Conservation (phyloP, 2,113 vertebrate species). For the Melanocharis versteri region DNA sequence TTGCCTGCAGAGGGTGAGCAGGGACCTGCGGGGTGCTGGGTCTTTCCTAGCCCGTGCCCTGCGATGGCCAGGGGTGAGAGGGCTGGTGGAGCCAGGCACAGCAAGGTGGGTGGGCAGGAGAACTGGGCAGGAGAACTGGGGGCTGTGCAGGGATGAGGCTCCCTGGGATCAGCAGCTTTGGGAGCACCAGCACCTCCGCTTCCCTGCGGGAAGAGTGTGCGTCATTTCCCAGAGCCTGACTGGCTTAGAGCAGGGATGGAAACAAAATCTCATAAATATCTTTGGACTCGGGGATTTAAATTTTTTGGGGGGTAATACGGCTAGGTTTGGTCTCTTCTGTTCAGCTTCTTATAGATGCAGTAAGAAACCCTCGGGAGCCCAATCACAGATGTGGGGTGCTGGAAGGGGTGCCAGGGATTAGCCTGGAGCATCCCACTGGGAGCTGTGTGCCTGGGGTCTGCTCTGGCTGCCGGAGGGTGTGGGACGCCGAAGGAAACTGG, state of each 20-base stretch:
- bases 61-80: neutral
- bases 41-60: too few relatives aligned
- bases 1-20: neutral
- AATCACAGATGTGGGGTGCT: neutral
- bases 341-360: neutral
- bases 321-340: neutral
- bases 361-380: fast-evolving
- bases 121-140: neutral
- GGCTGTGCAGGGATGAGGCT: neutral
- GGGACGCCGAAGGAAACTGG: neutral
- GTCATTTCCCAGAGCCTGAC: neutral
- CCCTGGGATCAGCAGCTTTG: neutral
- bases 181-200: neutral
- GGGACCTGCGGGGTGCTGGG: neutral
- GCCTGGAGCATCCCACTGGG: neutral
- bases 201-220: neutral
- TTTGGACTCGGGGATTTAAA: neutral
- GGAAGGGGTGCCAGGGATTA: neutral
- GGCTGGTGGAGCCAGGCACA: neutral
- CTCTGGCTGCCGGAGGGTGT: fast-evolving
- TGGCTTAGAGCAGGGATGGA: neutral
- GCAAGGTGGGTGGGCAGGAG: neutral
- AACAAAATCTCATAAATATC: neutral
- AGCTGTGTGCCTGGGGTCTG: neutral
- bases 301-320: fast-evolving